These are phyloP conservation scores for Varecia variegata DNA, from an alignment of 2,797 vertebrate genomes.

Conservation along the genomic window DNA sequence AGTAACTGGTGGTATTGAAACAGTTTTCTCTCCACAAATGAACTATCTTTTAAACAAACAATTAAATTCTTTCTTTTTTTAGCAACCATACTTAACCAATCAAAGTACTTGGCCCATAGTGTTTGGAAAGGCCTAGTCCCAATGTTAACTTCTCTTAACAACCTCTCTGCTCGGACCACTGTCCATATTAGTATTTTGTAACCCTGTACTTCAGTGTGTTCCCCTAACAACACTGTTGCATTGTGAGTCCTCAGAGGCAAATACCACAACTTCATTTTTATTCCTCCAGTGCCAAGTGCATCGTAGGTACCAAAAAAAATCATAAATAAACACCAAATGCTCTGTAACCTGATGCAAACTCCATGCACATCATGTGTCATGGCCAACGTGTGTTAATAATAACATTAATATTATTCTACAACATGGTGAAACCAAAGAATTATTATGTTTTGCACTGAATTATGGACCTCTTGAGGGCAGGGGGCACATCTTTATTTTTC, in stretches of 20 bases:
- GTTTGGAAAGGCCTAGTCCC: background rate
- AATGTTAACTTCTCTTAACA: background rate
- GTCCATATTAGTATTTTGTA: background rate
- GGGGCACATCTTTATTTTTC: background rate
- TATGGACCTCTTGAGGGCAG: background rate
- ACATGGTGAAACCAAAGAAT: background rate
- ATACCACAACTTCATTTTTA: background rate
- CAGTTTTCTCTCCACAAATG: background rate
- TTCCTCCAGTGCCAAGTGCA: background rate
- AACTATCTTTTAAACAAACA: slow-evolving; percentile 7
- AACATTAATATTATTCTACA: background rate
- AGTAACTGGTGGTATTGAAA: background rate
- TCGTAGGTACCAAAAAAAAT: background rate
- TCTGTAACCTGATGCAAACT: background rate
- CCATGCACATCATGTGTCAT: no score
- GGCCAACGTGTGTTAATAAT: background rate
- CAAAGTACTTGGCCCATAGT: background rate
- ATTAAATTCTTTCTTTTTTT: background rate
- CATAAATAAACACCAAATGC: background rate
- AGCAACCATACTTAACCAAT: background rate
- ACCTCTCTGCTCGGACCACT: background rate
- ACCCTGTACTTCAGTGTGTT: background rate
- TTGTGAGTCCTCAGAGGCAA: background rate
- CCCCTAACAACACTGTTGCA: background rate
- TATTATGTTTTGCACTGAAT: background rate